Evolutionary conservation across 2,797 vertebrate species (phyloP).

Genomic region (Antennarius maculatus): DNA sequence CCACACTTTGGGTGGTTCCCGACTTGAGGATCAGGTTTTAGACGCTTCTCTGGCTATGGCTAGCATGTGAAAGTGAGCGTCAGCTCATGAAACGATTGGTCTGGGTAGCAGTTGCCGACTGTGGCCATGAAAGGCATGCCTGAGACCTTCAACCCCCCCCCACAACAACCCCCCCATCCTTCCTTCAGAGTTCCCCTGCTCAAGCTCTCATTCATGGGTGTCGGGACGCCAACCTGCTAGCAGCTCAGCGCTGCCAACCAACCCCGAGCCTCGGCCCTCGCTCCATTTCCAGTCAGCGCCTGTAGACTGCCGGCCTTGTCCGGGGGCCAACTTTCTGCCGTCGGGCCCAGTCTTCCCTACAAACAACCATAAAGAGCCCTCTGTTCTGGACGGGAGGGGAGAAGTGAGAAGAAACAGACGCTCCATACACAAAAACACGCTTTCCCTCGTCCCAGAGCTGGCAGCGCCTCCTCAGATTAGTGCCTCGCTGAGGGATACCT

Average conservation of each 20-base stretch:
- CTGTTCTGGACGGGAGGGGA: slow-evolving; percentile 80
- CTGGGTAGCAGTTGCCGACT: slow-evolving; percentile 29
- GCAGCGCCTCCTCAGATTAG: slow-evolving; percentile 67
- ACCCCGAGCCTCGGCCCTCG: slow-evolving; percentile 61
- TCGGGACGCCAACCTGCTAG: slow-evolving; percentile 73
- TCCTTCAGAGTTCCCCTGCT: slow-evolving; percentile 53
- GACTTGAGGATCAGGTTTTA: too few species aligned
- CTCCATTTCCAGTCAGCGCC: slow-evolving; percentile 86
- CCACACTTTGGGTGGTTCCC: too few species aligned
- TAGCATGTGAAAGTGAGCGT: too few species aligned
- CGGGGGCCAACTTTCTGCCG: slow-evolving; percentile 83
- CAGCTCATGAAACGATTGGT: slow-evolving; percentile 16
- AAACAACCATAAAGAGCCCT: slow-evolving; percentile 90
- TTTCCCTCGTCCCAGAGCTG: slow-evolving; percentile 68
- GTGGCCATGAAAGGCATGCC: slow-evolving; percentile 53
- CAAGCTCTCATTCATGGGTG: slow-evolving; percentile 75
- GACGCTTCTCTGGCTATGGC: too few species aligned
- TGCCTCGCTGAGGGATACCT: slow-evolving; percentile 58
- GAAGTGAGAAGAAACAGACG: slow-evolving; percentile 92
- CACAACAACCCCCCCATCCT: not conserved
- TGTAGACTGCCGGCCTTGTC: slow-evolving; percentile 84
- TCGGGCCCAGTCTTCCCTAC: slow-evolving; percentile 74
- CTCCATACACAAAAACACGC: slow-evolving; percentile 88
- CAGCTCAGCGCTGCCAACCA: slow-evolving; percentile 59
- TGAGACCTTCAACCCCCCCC: slow-evolving; percentile 10